Conservation (phyloP, 2,113 vertebrate genomes). For the Phrynosoma platyrhinos region DNA sequence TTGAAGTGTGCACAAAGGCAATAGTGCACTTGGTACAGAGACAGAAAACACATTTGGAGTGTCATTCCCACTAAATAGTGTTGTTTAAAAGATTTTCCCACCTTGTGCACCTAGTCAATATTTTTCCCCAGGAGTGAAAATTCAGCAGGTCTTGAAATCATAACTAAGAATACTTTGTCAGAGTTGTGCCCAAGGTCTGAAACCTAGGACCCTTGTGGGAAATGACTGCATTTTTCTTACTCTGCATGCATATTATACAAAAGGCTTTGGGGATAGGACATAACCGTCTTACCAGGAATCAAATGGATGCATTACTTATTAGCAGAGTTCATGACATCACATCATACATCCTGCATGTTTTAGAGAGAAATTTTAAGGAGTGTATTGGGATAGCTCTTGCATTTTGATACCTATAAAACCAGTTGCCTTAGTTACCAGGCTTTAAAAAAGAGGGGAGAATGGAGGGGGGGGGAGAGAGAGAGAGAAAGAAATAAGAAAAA, state of each 20-base stretch:
- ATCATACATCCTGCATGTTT: not conserved
- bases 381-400: not conserved
- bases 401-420: not conserved
- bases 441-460: not conserved
- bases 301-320: not conserved
- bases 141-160: not conserved
- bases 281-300: not conserved
- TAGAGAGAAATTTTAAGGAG: constrained; percentile 21
- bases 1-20: not conserved
- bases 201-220: not conserved
- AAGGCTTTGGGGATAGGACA: not conserved
- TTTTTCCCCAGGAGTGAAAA: not conserved
- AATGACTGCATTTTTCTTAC: not conserved
- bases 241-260: not conserved
- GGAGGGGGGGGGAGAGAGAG: not conserved
- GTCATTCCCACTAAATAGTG: not conserved
- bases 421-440: constrained; percentile 24
- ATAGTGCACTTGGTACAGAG: not conserved
- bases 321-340: not conserved
- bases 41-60: not conserved
- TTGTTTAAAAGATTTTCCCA: not conserved
- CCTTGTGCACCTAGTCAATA: not conserved
- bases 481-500: not conserved
- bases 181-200: not conserved
- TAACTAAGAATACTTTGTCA: not conserved